A percentile compares a stretch with the other conserved stretches of the same genome.
Evolutionary conservation across 2,888 invertebrate genomes (phyloP).

Genomic region (Brachynemurus nebulosus): DNA sequence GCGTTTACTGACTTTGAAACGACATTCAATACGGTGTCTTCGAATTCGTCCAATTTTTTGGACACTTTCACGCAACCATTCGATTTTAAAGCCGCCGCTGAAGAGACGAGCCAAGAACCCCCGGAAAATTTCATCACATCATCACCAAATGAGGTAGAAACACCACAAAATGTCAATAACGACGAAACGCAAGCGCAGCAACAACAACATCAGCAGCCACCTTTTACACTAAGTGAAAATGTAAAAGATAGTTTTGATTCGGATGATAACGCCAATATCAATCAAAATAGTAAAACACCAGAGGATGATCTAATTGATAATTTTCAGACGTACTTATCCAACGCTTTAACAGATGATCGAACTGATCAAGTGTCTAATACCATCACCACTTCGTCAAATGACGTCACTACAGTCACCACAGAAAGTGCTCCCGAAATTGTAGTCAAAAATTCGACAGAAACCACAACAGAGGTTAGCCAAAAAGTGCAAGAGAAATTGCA

Average conservation of each 20-base stretch:
- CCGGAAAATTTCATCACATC: not conserved
- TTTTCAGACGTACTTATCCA: not conserved
- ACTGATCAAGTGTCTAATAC: too few species aligned
- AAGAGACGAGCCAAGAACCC: not conserved
- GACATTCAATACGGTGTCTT: constrained; percentile 6
- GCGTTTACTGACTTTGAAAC: constrained; percentile 12
- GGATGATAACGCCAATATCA: constrained; percentile 1
- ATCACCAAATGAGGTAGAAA: not conserved
- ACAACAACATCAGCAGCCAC: not conserved
- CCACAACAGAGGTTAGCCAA: too few species aligned
- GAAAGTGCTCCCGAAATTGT: too few species aligned
- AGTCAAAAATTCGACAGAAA: too few species aligned
- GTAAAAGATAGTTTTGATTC: not conserved
- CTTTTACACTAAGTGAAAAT: too few species aligned
- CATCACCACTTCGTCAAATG: too few species aligned
- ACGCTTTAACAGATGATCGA: too few species aligned
- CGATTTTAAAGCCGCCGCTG: not conserved
- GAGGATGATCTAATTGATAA: not conserved
- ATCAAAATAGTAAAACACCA: not conserved
- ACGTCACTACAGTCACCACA: too few species aligned
- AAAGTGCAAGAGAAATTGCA: too few species aligned
- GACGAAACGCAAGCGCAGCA: too few species aligned
- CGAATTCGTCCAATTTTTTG: not conserved
- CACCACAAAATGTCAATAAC: too few species aligned
- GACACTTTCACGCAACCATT: not conserved